Conservation (phyloP, 2,113 vertebrate genomes). For the Onychostoma macrolepis region DNA sequence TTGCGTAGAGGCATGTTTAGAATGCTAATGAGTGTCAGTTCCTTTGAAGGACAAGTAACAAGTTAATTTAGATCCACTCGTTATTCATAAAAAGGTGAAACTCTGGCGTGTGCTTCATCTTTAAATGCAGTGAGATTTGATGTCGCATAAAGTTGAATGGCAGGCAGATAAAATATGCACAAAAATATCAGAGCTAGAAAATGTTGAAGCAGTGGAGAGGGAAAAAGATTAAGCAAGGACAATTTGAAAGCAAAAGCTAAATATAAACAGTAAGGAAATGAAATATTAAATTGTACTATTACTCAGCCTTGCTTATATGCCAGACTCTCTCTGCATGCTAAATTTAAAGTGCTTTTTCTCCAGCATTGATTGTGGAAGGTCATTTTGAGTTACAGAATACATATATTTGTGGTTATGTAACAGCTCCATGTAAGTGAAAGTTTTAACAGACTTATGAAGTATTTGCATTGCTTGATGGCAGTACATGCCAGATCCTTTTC, state of each 20-base stretch:
- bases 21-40: constrained; percentile 63
- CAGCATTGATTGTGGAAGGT: constrained; percentile 11
- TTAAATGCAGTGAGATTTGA: constrained; percentile 19
- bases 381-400: constrained; percentile 2
- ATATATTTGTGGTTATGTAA: constrained; percentile 16
- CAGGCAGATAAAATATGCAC: constrained; percentile 24
- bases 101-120: constrained; percentile 5
- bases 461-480: constrained; percentile 1
- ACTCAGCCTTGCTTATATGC: constrained; percentile 8
- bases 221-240: constrained; percentile 9
- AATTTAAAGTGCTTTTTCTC: constrained; percentile 14
- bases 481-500: constrained; percentile 9
- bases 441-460: not conserved
- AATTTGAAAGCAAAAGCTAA: constrained; percentile 9
- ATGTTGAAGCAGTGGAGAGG: not conserved
- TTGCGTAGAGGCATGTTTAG: constrained; percentile 55
- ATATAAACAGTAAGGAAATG: constrained; percentile 2
- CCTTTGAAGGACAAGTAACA: constrained; percentile 29
- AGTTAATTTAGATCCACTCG: constrained; percentile 26
- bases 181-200: constrained; percentile 12
- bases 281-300: constrained; percentile 1
- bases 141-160: constrained; percentile 14
- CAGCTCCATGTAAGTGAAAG: not conserved
- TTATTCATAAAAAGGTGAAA: constrained; percentile 9
- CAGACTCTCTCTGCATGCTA: not conserved